Conservation (phyloP, 2,113 vertebrate species). For the Heterotis niloticus region DNA sequence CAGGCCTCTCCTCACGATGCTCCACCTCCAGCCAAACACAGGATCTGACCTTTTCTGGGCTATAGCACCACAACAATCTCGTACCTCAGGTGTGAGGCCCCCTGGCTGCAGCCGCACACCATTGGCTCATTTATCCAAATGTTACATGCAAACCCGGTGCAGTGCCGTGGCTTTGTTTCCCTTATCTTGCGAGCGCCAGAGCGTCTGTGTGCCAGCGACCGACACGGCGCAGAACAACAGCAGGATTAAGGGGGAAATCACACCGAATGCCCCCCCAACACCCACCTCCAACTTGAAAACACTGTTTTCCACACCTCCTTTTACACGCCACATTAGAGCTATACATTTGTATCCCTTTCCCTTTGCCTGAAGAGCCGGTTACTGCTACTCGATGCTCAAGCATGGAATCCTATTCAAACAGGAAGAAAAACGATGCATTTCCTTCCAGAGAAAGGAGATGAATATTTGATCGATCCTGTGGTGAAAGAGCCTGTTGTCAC, state of each 20-base stretch:
- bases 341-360: background rate
- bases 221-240: background rate
- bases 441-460: conserved; percentile 19
- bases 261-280: background rate
- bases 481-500: conserved; percentile 15
- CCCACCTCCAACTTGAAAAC: no score
- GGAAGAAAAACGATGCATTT: conserved; percentile 10
- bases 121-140: no score
- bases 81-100: no score
- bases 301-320: background rate
- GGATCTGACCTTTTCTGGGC: no score
- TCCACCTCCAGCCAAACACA: no score
- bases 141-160: no score
- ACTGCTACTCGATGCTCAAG: background rate
- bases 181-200: no score
- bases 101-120: no score
- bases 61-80: no score
- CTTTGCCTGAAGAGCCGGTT: conserved; percentile 5
- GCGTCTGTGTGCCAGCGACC: background rate
- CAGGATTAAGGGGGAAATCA: background rate
- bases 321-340: background rate
- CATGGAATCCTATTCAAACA: conserved; percentile 1
- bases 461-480: conserved; percentile 31
- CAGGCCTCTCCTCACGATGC: no score
- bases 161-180: no score